A percentile compares a stretch with the other conserved stretches of the same genome.
Evolutionary conservation across 2,888 invertebrate species (phyloP).

Genomic region (Melanostoma scalare): DNA sequence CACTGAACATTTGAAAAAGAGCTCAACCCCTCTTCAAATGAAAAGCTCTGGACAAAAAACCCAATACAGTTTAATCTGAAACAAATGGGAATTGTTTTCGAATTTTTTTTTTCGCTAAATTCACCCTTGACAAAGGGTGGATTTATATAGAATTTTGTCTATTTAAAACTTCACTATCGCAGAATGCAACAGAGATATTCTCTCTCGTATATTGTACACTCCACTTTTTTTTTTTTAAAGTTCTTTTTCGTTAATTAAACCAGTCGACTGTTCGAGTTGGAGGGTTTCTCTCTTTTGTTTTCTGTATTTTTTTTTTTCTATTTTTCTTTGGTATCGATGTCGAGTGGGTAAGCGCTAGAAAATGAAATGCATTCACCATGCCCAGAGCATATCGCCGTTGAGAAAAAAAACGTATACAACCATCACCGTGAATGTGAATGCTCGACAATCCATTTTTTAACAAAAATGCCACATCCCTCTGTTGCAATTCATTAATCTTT

Average conservation of each 20-base stretch:
- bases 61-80: conserved; percentile 18
- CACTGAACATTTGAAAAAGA: background rate
- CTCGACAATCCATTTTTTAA: conserved; percentile 17
- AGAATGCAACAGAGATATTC: background rate
- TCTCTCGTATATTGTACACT: background rate
- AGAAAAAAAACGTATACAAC: conserved; percentile 17
- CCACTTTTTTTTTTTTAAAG: background rate
- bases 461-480: conserved; percentile 15
- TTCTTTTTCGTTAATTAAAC: conserved; percentile 59
- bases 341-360: conserved; percentile 60
- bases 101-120: background rate
- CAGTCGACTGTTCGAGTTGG: conserved; percentile 27
- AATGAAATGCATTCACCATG: conserved; percentile 46
- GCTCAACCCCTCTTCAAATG: background rate
- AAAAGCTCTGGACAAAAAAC: background rate
- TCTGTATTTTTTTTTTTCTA: too few relatives aligned
- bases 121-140: background rate
- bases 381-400: conserved; percentile 24
- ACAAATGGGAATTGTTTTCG: conserved; percentile 9
- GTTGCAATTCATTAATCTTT: conserved; percentile 65
- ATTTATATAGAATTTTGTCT: too few relatives aligned
- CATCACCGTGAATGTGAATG: conserved; percentile 59
- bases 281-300: conserved; percentile 7
- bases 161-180: background rate
- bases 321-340: conserved; percentile 33